Base-by-base conservation (phyloP, 2,888 invertebrate species). In the Orthonevra nobilis region DNA sequence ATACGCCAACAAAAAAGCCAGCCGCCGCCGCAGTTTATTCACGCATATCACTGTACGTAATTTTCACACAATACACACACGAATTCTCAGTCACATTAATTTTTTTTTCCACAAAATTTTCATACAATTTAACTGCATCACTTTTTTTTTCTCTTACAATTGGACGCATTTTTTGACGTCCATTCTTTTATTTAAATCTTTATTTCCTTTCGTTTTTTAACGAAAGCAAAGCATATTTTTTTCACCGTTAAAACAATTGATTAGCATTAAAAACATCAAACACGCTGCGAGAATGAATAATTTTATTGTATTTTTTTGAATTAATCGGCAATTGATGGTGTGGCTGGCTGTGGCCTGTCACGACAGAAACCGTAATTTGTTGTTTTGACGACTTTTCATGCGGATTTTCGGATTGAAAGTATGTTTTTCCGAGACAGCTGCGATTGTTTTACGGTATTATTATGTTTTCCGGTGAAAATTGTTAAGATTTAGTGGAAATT, bases 301-400 rank as follows among this genome's bases (percentile, higher is more conserved):
- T n/a, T n/a, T n/a, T n/a, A n/a, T n/a, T n/a, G n/a, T n/a, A n/a
- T 63, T 75, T 69, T 61, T 50, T 70, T 34, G 44, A 52, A 70
- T 46, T 69, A 48, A 32, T 48, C 48, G 38, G n/a, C n/a, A n/a
- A n/a, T n/a, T n/a, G n/a, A n/a, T n/a, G n/a, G 28, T 48, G 26
- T 14, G 56, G 28, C 23, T 6, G 69, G 63, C 54, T 61, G 68
- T 64, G 74, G 52, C 30, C 50, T 14, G 38, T 44, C 48, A 46
- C 58, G 69, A 38, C 36, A 44, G 26, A 64, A 58, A 60, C 14
- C 52, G 30, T 54, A 64, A 64, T 70, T 77, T 48, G 34, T 38
- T 17, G 32, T 61, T 75, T 75, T 58, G 66, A 36, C 52, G 42
- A 54, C 44, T 58, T 77, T 77, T 40, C 19, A 4, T 36, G 58